These are phyloP conservation scores for Caradrina kadenii DNA, from an alignment of 2,888 invertebrate genomes.

Conservation along the genomic window DNA sequence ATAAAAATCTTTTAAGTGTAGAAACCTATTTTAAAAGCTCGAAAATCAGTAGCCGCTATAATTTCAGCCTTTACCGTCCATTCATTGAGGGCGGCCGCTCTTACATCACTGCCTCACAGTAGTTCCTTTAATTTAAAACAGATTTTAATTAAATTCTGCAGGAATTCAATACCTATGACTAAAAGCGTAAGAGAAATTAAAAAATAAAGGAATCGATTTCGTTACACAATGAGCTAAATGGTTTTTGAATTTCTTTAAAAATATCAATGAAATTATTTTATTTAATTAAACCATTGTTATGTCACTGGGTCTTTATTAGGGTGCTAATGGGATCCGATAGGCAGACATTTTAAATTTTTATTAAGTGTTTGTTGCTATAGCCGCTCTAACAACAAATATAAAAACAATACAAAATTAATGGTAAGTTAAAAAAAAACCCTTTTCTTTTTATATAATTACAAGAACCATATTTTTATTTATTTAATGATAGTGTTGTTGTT, in stretches of 20 bases:
- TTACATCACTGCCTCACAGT: conserved; percentile 41
- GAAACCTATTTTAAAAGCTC: conserved; percentile 16
- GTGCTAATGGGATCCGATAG: too few species aligned
- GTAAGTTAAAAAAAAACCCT: too few species aligned
- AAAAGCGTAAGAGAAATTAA: conserved; percentile 31
- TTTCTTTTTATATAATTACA: too few species aligned
- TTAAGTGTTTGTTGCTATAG: too few species aligned
- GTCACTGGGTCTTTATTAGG: too few species aligned
- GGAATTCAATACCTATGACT: conserved; percentile 41
- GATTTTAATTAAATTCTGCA: conserved; percentile 57
- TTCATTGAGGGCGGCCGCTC: conserved; percentile 31
- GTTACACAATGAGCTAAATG: conserved; percentile 18
- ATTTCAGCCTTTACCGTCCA: conserved; percentile 38
- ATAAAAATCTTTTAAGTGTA: background rate
- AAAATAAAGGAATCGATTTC: conserved; percentile 29
- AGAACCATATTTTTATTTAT: too few species aligned
- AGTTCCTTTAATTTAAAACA: conserved; percentile 53
- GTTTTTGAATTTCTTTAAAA: conserved; percentile 20
- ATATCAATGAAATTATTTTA: conserved; percentile 2
- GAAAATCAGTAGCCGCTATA: conserved; percentile 37
- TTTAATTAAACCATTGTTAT: conserved; percentile 8
- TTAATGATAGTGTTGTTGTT: too few species aligned
- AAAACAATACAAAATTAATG: too few species aligned
- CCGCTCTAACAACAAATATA: too few species aligned
- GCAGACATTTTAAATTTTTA: too few species aligned